Percentiles rank a stretch among this genome's conserved stretches.
Conservation (phyloP, 2,113 vertebrate genomes). For the Mustelus asterias region DNA sequence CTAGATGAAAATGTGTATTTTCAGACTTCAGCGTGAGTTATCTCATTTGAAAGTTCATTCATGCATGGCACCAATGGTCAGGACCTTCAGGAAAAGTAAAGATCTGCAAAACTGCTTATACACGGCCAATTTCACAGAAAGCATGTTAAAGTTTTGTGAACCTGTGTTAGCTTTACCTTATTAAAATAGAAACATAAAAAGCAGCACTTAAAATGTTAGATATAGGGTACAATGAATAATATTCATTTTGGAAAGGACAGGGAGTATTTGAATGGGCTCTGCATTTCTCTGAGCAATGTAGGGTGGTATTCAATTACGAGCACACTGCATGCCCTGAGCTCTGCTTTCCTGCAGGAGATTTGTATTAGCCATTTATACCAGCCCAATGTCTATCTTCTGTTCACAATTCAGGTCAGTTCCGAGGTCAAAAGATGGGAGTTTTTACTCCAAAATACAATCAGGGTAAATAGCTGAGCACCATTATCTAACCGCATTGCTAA, state of each 20-base stretch:
- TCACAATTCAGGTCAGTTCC: slow-evolving; percentile 27
- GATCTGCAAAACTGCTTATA: not conserved
- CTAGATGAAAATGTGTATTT: not conserved
- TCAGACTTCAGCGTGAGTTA: not conserved
- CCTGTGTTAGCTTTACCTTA: not conserved
- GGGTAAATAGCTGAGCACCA: slow-evolving; percentile 22
- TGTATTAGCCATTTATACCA: slow-evolving; percentile 22
- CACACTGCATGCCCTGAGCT: not conserved
- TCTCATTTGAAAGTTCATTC: not conserved
- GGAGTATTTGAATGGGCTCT: not conserved
- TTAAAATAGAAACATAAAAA: not conserved
- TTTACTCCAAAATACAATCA: slow-evolving; percentile 30
- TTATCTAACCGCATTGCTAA: slow-evolving; percentile 18
- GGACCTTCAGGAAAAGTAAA: not conserved
- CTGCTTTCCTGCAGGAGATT: not conserved
- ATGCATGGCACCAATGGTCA: not conserved
- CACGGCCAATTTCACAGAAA: not conserved
- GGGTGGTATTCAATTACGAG: not conserved
- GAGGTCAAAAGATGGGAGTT: slow-evolving; percentile 33
- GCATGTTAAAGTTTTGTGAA: not conserved
- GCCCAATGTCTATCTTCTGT: not conserved
- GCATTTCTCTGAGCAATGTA: not conserved
- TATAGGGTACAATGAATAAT: not conserved
- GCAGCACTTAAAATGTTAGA: not conserved
- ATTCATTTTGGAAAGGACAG: not conserved